Conservation (phyloP, 1,140 invertebrate genomes). For the Schlechtendalia chinensis region DNA sequence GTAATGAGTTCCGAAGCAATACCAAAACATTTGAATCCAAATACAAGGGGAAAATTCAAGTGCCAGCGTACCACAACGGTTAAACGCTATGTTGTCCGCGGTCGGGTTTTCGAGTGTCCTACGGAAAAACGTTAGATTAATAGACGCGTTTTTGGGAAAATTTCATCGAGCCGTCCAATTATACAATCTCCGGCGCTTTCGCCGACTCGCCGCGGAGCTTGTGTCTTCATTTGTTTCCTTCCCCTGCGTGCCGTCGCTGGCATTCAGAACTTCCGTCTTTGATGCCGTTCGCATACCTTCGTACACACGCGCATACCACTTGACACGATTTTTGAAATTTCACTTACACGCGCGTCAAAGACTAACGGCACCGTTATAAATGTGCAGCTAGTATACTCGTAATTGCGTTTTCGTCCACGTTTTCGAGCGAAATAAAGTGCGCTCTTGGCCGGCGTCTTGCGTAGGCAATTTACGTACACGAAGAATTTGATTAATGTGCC, state of each 20-base stretch:
- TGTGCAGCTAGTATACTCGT: neutral
- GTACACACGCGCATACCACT: neutral
- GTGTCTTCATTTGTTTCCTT: neutral
- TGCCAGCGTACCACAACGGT: too few species aligned
- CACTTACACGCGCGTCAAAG: neutral
- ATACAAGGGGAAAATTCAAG: too few species aligned
- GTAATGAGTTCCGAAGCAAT: too few species aligned
- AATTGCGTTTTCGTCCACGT: neutral
- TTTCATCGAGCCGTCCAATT: too few species aligned
- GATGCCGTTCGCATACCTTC: neutral
- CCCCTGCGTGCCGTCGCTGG: too few species aligned
- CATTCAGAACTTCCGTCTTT: neutral
- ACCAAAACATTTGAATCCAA: too few species aligned
- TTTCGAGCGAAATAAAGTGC: neutral
- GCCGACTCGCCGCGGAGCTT: neutral
- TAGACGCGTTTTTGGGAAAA: too few species aligned
- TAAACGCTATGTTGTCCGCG: too few species aligned
- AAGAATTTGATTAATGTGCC: neutral
- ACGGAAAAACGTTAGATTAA: too few species aligned
- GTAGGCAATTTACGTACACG: conserved; percentile 30
- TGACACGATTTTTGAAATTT: neutral
- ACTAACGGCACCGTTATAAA: too few species aligned
- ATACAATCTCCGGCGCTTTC: too few species aligned
- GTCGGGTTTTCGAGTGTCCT: too few species aligned
- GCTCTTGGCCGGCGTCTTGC: neutral